A percentile compares a stretch with the other conserved stretches of the same genome.
Conservation (phyloP, 1,140 invertebrate genomes). For the Melitaea cinxia region DNA sequence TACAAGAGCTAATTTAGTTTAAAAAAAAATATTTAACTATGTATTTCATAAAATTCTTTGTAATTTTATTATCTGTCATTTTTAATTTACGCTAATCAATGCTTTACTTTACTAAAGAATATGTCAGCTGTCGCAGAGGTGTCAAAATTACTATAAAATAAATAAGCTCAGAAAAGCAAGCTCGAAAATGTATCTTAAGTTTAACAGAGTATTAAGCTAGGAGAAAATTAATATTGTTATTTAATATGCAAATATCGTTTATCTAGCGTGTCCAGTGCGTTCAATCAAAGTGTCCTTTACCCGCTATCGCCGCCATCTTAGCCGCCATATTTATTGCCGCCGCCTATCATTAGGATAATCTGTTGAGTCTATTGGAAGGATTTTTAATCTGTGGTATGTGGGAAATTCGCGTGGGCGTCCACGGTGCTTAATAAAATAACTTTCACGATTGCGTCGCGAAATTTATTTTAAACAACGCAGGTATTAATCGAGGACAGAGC, state of each 20-base stretch:
- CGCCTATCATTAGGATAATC: slow-evolving; percentile 65
- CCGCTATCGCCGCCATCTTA: slow-evolving; percentile 47
- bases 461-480: slow-evolving; percentile 18
- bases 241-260: slow-evolving; percentile 72
- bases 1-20: too few relatives aligned
- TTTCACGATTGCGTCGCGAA: slow-evolving; percentile 27
- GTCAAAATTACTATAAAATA: background rate
- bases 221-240: slow-evolving; percentile 71
- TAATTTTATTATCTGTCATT: too few relatives aligned
- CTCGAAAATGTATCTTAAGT: slow-evolving; percentile 8
- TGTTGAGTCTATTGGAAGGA: slow-evolving; percentile 54
- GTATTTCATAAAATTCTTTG: too few relatives aligned
- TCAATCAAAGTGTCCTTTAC: slow-evolving; percentile 74
- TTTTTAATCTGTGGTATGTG: slow-evolving; percentile 46
- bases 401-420: slow-evolving; percentile 36
- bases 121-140: too few relatives aligned
- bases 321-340: slow-evolving; percentile 64
- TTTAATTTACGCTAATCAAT: too few relatives aligned
- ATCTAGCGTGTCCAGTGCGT: slow-evolving; percentile 66
- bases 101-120: too few relatives aligned
- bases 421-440: slow-evolving; percentile 34
- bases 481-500: background rate
- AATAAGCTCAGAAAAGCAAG: background rate
- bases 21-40: too few relatives aligned
- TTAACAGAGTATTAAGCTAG: slow-evolving; percentile 23